Base-by-base conservation (phyloP, 2,113 vertebrate species). In the Gopherus evgoodei region DNA sequence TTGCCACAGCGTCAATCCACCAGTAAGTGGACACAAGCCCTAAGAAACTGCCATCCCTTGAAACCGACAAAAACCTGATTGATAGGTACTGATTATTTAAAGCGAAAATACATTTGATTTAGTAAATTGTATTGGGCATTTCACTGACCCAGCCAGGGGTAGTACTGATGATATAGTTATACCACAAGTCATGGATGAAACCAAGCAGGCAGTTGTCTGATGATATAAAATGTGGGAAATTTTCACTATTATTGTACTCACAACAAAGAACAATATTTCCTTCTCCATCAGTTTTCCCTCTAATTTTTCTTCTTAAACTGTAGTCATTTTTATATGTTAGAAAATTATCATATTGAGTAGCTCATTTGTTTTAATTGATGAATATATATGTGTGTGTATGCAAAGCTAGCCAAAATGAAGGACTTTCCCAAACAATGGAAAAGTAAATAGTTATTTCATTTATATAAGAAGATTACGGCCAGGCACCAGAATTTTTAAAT, bases 101-200 rank as follows among this genome's bases (percentile, higher is more conserved):
- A 86, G 83, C 31, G 92, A 53, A 27, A 92, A 42, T 0, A 0
- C 16, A 11, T 50, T 2, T 65, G 84, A 72, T 72, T 72, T 35
- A 42, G 19, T 11, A 72, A 72, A 72, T 19, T 3, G 21, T 38
- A 42, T 38, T 42, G 5, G 19, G 69, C n/a, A 72, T 42, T 72
- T 11, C 59, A 62, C 10, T 27, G 0, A 0, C 0, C 25, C 83
- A 80, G 21, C 49, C 86, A 52, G 0, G 14, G 50, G 50, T 54
- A 47, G 29, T 2, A 54, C 59, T 90, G 24, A 52, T 29, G 6
- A 62, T 76, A 7, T 59, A 93, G 44, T 35, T 12, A 13, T 2
- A 8, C n/a, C 62, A 0, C 11, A 72, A 91, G 72, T 24, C 79
- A 21, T 57, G 78, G 4, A 4, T 2, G 13, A 56, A 90, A 75